Evolutionary conservation across 2,888 invertebrate genomes (phyloP).

Genomic region (Nephrotoma flavescens): DNA sequence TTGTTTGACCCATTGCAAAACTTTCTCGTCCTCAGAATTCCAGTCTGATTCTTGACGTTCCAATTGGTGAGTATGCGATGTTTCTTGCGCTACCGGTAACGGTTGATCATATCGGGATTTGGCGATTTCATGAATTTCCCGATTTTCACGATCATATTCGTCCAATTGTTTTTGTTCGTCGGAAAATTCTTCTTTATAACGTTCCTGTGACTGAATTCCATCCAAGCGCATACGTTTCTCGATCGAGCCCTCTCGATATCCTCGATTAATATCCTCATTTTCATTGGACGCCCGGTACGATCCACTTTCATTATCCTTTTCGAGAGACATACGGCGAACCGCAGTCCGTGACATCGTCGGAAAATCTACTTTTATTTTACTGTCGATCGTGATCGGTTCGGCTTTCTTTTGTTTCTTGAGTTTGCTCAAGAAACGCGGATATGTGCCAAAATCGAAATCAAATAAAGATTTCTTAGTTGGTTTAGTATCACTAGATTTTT

Average conservation of each 20-base stretch:
- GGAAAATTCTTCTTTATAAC: conserved; percentile 30
- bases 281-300: conserved; percentile 24
- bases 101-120: conserved; percentile 29
- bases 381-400: background rate
- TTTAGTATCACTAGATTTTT: conserved; percentile 37
- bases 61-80: conserved; percentile 12
- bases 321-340: background rate
- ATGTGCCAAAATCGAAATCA: conserved; percentile 60
- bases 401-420: conserved; percentile 19
- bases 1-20: conserved; percentile 30
- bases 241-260: conserved; percentile 31
- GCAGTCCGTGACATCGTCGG: conserved; percentile 1
- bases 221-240: conserved; percentile 32
- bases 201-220: conserved; percentile 16
- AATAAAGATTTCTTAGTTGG: conserved; percentile 41
- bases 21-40: conserved; percentile 29
- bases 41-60: conserved; percentile 32
- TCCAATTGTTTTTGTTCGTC: conserved; percentile 41
- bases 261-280: conserved; percentile 21
- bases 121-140: conserved; percentile 36
- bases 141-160: conserved; percentile 39
- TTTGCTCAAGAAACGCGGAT: conserved; percentile 51
- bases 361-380: conserved; percentile 8
- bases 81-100: conserved; percentile 22
- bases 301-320: conserved; percentile 32